Evolutionary conservation across 2,797 vertebrate species (phyloP), one percentile per base, ranked within the genome.

Genomic region (Smutsia gigantea): DNA sequence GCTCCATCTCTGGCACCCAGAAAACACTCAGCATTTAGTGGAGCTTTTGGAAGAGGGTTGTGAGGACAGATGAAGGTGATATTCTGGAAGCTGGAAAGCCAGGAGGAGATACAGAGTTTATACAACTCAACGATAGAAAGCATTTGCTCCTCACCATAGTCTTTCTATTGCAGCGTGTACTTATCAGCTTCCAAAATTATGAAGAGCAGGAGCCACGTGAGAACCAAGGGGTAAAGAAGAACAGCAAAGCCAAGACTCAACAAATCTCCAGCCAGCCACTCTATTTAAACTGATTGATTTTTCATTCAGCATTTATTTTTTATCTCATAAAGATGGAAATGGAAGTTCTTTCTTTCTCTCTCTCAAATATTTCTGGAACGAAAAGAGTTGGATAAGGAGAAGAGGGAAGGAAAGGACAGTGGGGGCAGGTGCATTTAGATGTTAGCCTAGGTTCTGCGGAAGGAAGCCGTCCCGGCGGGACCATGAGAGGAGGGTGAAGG

Each of bases 151-250:
- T 74, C 18, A 13, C n/a, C 39, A 12, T 14, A 31, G 59, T 72
- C 13, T 55, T 37, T 68, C 9, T n/a, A 37, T 49, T 59, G n/a
- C 89, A 46, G 53, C 64, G 31, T 46, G 42, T 91, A 83, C 69
- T 86, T 82, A 51, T 90, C 66, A 37, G 71, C 71, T 74, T 90
- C 89, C 29, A 37, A 75, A 87, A 94, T 91, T 92, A 93, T 84
- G 66, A 92, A 72, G 31, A 90, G 63, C 37, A 3, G 1, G 3
- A 25, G 46, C 61, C 57, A 34, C 37, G 34, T 87, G 94, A 81
- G 88, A 83, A 87, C 89, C 90, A 94, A 89, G 8, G 37, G 17
- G 29, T 2, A 6, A 39, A 71, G 86, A 37, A 79, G 31, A 71
- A 57, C 13, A 34, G 74, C 63, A 90, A 72, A 72, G 29, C 53